Percentiles rank a stretch among this genome's conserved stretches.
Conservation (phyloP, 2,797 vertebrate genomes). For the Sternarchorhynchus goeldii region DNA sequence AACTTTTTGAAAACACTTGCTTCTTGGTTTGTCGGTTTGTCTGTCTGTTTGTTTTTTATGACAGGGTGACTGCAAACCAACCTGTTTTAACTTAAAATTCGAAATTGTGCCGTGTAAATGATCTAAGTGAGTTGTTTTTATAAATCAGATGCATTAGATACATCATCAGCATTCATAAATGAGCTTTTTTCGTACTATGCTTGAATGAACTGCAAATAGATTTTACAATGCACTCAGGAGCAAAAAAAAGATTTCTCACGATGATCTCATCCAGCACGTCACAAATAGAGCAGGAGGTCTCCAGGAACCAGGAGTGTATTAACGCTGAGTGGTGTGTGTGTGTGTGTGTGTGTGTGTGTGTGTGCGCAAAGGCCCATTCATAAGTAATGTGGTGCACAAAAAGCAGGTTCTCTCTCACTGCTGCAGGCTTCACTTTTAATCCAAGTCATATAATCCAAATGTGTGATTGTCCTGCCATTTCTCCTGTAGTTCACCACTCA, state of each 20-base stretch:
- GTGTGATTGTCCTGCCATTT: conserved; percentile 8
- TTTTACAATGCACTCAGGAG: conserved; percentile 26
- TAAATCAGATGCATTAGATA: too few species aligned
- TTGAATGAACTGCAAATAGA: background rate
- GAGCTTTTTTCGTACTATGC: background rate
- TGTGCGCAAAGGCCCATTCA: background rate
- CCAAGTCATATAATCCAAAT: background rate
- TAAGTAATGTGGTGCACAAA: conserved; percentile 17
- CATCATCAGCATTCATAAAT: too few species aligned
- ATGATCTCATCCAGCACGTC: conserved; percentile 5
- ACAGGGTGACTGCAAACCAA: too few species aligned
- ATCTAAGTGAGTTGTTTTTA: too few species aligned
- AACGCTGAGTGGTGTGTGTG: background rate
- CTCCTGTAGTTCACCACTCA: background rate
- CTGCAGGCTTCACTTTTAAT: background rate
- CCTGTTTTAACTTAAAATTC: too few species aligned
- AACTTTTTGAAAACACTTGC: background rate
- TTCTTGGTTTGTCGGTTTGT: background rate
- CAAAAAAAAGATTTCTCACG: background rate
- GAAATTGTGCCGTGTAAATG: too few species aligned
- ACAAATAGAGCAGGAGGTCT: conserved; percentile 8
- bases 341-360: background rate
- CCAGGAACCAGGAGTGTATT: background rate
- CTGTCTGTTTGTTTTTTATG: too few species aligned
- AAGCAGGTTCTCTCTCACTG: conserved; percentile 5